These are phyloP conservation scores for Chironomus striatipennis DNA, from an alignment of 1,140 invertebrate genomes.

Conservation along the genomic window DNA sequence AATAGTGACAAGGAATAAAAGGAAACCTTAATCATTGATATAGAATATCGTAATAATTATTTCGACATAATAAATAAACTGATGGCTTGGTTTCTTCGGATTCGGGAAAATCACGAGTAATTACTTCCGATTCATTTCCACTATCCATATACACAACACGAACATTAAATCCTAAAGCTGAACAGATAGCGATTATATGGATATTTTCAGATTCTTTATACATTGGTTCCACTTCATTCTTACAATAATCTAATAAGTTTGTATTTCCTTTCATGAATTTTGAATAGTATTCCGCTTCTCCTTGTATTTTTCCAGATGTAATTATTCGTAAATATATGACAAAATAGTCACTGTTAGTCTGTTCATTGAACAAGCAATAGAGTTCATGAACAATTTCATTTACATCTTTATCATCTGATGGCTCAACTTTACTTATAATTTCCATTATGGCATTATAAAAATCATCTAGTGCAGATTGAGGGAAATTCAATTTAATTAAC, in stretches of 20 bases:
- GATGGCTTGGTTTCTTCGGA: constrained; percentile 51
- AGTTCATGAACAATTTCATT: constrained; percentile 53
- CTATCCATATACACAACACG: constrained; percentile 93
- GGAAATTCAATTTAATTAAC: constrained; percentile 81
- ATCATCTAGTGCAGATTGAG: constrained; percentile 92
- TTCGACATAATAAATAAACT: constrained; percentile 86
- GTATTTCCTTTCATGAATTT: constrained; percentile 3
- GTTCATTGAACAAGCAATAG: constrained; percentile 73
- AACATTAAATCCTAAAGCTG: constrained; percentile 76
- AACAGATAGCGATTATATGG: constrained; percentile 91
- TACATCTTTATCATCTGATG: constrained; percentile 48
- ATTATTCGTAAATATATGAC: constrained; percentile 91
- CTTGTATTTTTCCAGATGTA: constrained; percentile 88
- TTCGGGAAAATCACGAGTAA: constrained; percentile 86
- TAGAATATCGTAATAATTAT: constrained; percentile 94
- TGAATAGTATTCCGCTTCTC: constrained; percentile 58
- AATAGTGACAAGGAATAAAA: too few relatives aligned
- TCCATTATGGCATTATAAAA: constrained; percentile 99
- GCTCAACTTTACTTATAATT: constrained; percentile 73
- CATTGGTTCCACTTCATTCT: constrained; percentile 93
- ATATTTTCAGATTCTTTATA: constrained; percentile 98
- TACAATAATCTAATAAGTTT: constrained; percentile 53
- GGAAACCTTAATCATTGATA: constrained; percentile 58
- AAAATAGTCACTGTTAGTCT: constrained; percentile 89
- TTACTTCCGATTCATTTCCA: constrained; percentile 68